phyloP scores from a whole-genome alignment of 2,113 vertebrate species.

The Alethe castanea region DNA sequence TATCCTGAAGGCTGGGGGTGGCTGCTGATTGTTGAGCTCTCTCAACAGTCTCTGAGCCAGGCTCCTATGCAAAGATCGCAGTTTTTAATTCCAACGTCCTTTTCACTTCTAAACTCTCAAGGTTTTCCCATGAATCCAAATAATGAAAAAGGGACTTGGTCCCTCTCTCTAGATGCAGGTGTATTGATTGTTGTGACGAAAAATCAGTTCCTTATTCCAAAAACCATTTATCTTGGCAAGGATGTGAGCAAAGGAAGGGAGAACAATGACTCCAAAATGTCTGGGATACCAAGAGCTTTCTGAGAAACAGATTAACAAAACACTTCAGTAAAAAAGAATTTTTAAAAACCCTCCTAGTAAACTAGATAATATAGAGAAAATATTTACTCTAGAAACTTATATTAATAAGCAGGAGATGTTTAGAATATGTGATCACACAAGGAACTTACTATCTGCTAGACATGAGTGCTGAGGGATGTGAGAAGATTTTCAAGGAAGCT shows the following conservation, averaged over 20 bases:
- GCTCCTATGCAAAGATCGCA: not conserved
- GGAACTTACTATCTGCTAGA: conserved; percentile 1
- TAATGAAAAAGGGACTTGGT: not conserved
- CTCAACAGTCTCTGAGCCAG: not conserved
- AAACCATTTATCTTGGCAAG: not conserved
- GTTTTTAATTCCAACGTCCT: not conserved
- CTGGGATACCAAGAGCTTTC: not conserved
- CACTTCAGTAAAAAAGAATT: not conserved
- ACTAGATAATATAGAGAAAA: not conserved
- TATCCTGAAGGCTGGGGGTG: not conserved
- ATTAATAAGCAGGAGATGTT: not conserved
- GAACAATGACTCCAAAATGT: not conserved
- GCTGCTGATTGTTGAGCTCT: not conserved
- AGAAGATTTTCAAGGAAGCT: not conserved
- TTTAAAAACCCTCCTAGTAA: not conserved
- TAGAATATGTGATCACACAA: not conserved
- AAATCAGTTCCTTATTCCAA: not conserved
- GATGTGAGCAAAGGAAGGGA: not conserved
- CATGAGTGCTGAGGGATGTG: not conserved
- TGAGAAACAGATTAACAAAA: not conserved
- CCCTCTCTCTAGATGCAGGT: not conserved
- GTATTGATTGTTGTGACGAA: not conserved
- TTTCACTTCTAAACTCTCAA: not conserved
- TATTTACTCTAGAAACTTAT: not conserved
- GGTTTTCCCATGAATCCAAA: not conserved